Conservation (phyloP, 2,797 vertebrate species). For the Macropus fuliginosus region DNA sequence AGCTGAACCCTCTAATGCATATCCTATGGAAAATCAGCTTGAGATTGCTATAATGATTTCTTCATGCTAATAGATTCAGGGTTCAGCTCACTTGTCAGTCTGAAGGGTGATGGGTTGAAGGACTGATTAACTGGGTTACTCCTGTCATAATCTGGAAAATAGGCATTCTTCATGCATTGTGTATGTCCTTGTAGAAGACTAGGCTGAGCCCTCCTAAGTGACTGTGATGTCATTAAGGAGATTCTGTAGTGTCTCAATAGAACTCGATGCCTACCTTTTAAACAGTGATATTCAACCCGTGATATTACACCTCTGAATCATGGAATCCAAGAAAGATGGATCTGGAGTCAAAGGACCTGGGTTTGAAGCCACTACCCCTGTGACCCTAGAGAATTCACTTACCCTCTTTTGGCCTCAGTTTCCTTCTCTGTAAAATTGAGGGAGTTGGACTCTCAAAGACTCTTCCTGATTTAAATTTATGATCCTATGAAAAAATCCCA, state of each 20-base stretch:
- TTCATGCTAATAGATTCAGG: neutral
- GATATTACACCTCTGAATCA: neutral
- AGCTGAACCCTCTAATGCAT: neutral
- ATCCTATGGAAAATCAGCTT: neutral
- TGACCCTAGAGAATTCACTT: neutral
- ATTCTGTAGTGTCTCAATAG: neutral
- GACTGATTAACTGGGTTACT: neutral
- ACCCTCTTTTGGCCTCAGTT: neutral
- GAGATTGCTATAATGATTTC: neutral
- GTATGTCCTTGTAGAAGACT: neutral
- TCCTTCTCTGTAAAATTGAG: neutral
- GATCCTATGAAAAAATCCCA: neutral
- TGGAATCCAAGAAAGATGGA: neutral
- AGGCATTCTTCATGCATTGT: neutral
- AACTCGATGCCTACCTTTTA: neutral
- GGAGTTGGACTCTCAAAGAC: neutral
- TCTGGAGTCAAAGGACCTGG: neutral
- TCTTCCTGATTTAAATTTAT: neutral
- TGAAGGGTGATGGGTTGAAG: neutral
- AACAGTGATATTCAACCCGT: neutral
- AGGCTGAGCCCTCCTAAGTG: neutral
- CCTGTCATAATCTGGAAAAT: neutral
- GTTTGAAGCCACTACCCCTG: neutral
- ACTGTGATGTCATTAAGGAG: neutral
- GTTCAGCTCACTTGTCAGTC: neutral